Base-by-base conservation (phyloP, 2,888 invertebrate genomes). In the Troglohyphantes excavatus region DNA sequence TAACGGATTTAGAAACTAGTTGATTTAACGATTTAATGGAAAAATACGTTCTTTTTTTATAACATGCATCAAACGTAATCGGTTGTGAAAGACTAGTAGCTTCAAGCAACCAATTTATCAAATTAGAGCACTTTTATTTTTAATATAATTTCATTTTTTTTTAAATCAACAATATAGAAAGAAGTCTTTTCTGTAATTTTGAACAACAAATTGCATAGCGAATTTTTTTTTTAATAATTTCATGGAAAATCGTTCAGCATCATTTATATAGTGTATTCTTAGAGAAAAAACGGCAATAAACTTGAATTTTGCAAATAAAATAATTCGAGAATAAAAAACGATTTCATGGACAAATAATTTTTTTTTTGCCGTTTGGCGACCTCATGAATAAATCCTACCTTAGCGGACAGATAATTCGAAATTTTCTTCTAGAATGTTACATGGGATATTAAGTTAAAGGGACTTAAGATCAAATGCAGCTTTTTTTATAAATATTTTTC, bases 81-180 rank as follows among this genome's bases (percentile, higher is more conserved):
- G 61, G 59, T 61, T 68, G 68, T 83, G 83, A 89, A 89, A 89
- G 83, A 83, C 82, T 70, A 76, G 76, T 89, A 76, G 89, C 59
- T 83, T 73, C 61, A 46, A 83, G 53, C 59, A 76, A 89, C 39
- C 76, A 83, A 83, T 78, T 59, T 29, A 76, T 89, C 76, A 89
- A 89, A 89, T 83, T 83, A 89, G 89, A 76, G 76, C 82, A 89
- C 89, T 83, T 89, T 82, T 72, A 63, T 43, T 19, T 87, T 61
- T 39, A 73, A 67, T 75, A 81, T 65, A 87, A 65, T 61, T 59
- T 61, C 19, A 11, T 75, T 79, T 67, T 67, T 72, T 72, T 70
- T 65, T 26, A 53, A 85, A 68, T 65, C 46, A 85, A 85, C 67
- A 73, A 76, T 85, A 67, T 68, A 53, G 21, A 76, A 46, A 84